Conservation (phyloP, 2,888 invertebrate genomes). For the Proisotoma minuta region DNA sequence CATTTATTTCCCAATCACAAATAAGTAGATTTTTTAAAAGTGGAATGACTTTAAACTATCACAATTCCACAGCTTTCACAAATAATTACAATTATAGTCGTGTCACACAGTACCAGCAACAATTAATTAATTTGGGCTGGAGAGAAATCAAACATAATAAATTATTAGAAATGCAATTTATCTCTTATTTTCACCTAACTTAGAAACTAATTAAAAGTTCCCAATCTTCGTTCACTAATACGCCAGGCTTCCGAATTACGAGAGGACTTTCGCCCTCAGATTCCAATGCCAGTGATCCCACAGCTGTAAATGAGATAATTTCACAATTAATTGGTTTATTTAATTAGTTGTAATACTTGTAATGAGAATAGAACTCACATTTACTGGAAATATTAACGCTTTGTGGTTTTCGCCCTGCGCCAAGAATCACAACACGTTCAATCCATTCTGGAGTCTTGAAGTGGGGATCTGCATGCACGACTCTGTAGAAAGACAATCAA, state of each 20-base stretch:
- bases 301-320: conserved; percentile 54
- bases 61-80: too few relatives aligned
- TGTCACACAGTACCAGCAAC: too few relatives aligned
- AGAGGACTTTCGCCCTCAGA: conserved; percentile 63
- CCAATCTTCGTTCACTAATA: conserved; percentile 76
- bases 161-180: too few relatives aligned
- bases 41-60: too few relatives aligned
- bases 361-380: conserved; percentile 52
- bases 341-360: neutral
- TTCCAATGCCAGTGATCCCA: conserved; percentile 61
- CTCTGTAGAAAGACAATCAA: conserved; percentile 45
- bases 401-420: conserved; percentile 65
- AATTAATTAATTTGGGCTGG: too few relatives aligned
- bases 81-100: too few relatives aligned
- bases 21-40: too few relatives aligned
- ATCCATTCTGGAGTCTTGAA: conserved; percentile 79
- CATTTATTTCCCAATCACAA: too few relatives aligned
- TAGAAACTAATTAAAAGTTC: too few relatives aligned
- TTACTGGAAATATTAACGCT: conserved; percentile 59
- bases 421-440: conserved; percentile 79
- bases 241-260: conserved; percentile 77
- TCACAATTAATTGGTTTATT: conserved; percentile 24
- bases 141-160: too few relatives aligned
- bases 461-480: conserved; percentile 62
- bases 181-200: too few relatives aligned